Conservation (phyloP, 2,797 vertebrate species). For the Tokudaia tokunoshimensis region DNA sequence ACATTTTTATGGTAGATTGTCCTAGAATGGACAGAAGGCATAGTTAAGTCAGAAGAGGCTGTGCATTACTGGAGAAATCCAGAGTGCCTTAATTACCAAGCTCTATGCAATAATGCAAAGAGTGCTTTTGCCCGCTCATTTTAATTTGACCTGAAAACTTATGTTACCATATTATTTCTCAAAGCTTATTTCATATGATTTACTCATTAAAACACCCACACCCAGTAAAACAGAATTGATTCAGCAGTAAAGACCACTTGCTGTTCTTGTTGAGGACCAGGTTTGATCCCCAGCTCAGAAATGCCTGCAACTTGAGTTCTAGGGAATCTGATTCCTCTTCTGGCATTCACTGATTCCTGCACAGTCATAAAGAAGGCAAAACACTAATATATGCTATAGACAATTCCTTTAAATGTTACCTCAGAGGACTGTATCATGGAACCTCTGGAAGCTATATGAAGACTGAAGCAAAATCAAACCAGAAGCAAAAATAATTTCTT, state of each 20-base stretch:
- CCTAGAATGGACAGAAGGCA: constrained; percentile 9
- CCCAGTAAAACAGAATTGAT: too few relatives aligned
- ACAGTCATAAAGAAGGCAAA: neutral
- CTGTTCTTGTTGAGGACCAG: neutral
- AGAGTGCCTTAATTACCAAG: constrained; percentile 22
- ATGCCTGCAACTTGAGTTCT: neutral
- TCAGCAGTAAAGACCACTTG: neutral
- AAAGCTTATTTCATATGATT: neutral
- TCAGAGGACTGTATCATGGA: neutral
- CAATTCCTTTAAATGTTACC: neutral
- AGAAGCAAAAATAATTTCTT: neutral
- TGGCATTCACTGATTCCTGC: neutral
- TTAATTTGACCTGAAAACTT: constrained; percentile 45
- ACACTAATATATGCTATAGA: neutral
- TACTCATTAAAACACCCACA: neutral
- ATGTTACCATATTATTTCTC: neutral
- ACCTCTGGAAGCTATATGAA: neutral
- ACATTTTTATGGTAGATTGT: constrained; percentile 70
- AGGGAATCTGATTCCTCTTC: neutral
- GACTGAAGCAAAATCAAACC: neutral
- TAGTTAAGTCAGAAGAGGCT: constrained; percentile 36
- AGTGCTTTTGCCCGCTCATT: constrained; percentile 44
- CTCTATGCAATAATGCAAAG: constrained; percentile 53
- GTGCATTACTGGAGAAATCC: constrained; percentile 48
- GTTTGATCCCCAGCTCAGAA: neutral